Evolutionary conservation across 2,888 invertebrate genomes (phyloP), one percentile per base, ranked within the genome.

Genomic region (Xestia sexstrigata): DNA sequence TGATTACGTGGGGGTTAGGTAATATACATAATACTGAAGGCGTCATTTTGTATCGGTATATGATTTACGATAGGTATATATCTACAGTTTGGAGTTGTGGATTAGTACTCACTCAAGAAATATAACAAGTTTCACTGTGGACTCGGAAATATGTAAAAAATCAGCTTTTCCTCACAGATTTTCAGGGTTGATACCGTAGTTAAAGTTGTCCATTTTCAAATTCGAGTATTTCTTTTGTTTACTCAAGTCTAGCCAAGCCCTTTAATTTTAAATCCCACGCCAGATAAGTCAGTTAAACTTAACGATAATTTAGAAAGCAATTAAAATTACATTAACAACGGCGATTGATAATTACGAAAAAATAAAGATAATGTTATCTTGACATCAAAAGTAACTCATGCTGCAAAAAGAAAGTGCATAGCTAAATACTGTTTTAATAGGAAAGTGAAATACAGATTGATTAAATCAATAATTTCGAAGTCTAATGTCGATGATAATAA

Each of bases 261-360:
- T 70, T 70, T 49, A 65, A 65, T 81, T 69, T 67, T 17, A 35
- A n/a, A 79, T 67, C 78, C 71, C 52, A 78, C 52, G 66, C 42
- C 42, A 23, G 11, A 45, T 47, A 66, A 39, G 49, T 52, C 49
- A 26, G 35, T 78, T 52, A 39, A 63, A 35, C 9, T 63, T 74
- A 80, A 80, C 35, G 69, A 45, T 71, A 69, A 58, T 74, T 69
- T 49, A 17, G 20, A 35, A 70, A 74, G 39, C 62, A 72, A 81
- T 83, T 84, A 70, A 67, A 84, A 74, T 35, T 49, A 39, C 62
- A 78, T 74, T 83, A 81, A 17, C 42, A 13, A 26, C 20, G 26
- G 35, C 26, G 1, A 58, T 82, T n/a, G 47, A n/a, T 71, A 49
- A 72, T 72, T 42, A 79, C 58, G 26, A 71, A 74, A 47, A 26